Conservation (phyloP, 1,140 invertebrate species). For the Macrocentrus cingulum region DNA sequence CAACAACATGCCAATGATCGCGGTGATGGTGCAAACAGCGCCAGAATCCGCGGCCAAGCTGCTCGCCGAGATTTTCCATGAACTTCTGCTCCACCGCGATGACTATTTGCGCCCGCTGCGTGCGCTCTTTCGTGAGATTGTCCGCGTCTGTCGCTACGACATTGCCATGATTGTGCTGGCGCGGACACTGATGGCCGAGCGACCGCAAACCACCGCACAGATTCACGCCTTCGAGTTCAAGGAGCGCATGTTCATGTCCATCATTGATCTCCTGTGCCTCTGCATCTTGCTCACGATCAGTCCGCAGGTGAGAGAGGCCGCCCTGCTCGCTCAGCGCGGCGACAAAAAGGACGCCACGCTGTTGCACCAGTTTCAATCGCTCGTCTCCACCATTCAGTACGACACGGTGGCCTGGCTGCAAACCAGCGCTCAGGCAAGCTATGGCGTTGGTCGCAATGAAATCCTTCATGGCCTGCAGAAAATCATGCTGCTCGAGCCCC, state of each 20-base stretch:
- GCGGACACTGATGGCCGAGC: slow-evolving; percentile 69
- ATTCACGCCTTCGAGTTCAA: slow-evolving; percentile 68
- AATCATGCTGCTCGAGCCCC: slow-evolving; percentile 80
- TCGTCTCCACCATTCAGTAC: slow-evolving; percentile 77
- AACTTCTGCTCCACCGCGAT: slow-evolving; percentile 84
- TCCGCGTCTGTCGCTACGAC: slow-evolving; percentile 78
- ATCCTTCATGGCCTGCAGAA: slow-evolving; percentile 83
- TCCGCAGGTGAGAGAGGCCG: slow-evolving; percentile 75
- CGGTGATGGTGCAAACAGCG: slow-evolving; percentile 81
- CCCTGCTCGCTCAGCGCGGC: slow-evolving; percentile 61
- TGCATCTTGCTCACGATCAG: slow-evolving; percentile 82
- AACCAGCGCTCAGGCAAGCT: slow-evolving; percentile 73
- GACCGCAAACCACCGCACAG: slow-evolving; percentile 60
- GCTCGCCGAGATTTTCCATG: slow-evolving; percentile 81
- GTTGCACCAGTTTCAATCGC: slow-evolving; percentile 67
- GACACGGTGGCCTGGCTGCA: slow-evolving; percentile 86
- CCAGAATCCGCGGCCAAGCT: slow-evolving; percentile 75
- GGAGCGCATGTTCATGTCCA: slow-evolving; percentile 80
- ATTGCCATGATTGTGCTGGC: slow-evolving; percentile 74
- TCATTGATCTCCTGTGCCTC: slow-evolving; percentile 83
- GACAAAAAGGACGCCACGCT: slow-evolving; percentile 65
- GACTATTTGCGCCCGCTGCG: slow-evolving; percentile 86
- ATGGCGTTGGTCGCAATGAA: slow-evolving; percentile 71
- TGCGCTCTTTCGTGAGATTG: slow-evolving; percentile 82
- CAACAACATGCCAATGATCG: slow-evolving; percentile 89